A percentile compares a stretch with the other conserved stretches of the same genome.
These are phyloP conservation scores for Pitta sordida DNA, from an alignment of 2,113 vertebrate species.

Conservation along the genomic window DNA sequence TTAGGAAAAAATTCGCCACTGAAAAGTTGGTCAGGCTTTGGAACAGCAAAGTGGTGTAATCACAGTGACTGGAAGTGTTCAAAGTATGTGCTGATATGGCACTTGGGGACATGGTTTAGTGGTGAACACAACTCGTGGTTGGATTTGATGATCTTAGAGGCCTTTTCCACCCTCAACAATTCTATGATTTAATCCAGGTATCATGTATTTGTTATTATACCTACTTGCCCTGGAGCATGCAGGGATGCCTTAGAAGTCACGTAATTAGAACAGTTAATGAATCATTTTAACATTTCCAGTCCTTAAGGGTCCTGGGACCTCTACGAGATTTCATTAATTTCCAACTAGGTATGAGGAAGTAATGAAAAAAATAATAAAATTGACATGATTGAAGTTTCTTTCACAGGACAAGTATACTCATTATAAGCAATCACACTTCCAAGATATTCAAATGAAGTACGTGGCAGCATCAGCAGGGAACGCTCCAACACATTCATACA, in stretches of 20 bases:
- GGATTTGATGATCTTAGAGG: background rate
- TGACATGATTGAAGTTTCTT: background rate
- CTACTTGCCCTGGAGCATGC: background rate
- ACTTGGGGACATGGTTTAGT: background rate
- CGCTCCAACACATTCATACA: background rate
- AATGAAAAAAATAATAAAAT: background rate
- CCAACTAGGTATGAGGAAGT: background rate
- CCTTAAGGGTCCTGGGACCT: constrained; percentile 6
- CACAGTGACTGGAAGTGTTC: background rate
- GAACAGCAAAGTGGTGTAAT: background rate
- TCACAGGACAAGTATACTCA: background rate
- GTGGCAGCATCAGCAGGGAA: background rate
- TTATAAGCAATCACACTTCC: background rate
- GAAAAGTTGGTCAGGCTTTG: background rate
- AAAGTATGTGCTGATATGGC: background rate
- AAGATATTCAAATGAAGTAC: background rate
- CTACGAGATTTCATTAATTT: background rate
- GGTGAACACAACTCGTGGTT: background rate
- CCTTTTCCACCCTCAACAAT: background rate
- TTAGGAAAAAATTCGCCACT: background rate
- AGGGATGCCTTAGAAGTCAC: background rate
- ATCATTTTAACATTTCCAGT: background rate
- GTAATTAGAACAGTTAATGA: constrained; percentile 44
- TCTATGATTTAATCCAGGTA: background rate
- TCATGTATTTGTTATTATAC: background rate